Base-by-base conservation (phyloP, 92 coral and sea anemone species). In the Parazoanthus darwini region DNA sequence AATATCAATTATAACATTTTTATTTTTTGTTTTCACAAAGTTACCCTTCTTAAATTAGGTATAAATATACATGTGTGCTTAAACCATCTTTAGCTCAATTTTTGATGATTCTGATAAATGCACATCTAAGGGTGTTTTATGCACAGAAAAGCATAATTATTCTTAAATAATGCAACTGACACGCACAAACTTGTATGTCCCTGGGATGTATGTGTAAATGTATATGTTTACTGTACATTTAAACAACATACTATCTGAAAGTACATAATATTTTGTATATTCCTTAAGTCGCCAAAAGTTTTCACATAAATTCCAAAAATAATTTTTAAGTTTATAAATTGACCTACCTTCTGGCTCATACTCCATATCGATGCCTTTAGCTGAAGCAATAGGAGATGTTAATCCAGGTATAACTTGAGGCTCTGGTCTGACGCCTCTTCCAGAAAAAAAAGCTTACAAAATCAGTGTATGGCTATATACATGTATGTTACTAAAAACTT, bases 341-440 rank as follows among this genome's bases (percentile, higher is more conserved):
- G 29, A 77, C 25, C 23, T 88, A 97, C 99, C 98, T 89, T 95
- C 95, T 1, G 98, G 98, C 91, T 95, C 97, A 79, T 92, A 92
- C 86, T 97, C 99, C 93, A 97, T 72, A 77, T 97, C 99, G 86
- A 97, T 92, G 80, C 99, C 99, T 82, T 94, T 90, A 20, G 86
- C 50, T 76, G 90, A 77, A 1, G 87, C 86, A 36, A 89, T 5
- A 23, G 96, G 86, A 56, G 89, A 88, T 8, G 97, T 97, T 4
- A 97, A 93, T 25, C 99, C 99, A 38, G 99, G 99, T 79, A 97
- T 88, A 20, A 77, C 81, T 48, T 85, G 75, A 37, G 90, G 82
- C 88, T 93, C 98, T 74, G 98, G 98, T 85, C 91, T 90, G 13
- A 79, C 89, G 3, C 98, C 98, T 95, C 0, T 6, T 39, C 51